A percentile compares a stretch with the other conserved stretches of the same genome.
phyloP scores from a whole-genome alignment of 2,797 vertebrate genomes.

The Epinephelus awoara region DNA sequence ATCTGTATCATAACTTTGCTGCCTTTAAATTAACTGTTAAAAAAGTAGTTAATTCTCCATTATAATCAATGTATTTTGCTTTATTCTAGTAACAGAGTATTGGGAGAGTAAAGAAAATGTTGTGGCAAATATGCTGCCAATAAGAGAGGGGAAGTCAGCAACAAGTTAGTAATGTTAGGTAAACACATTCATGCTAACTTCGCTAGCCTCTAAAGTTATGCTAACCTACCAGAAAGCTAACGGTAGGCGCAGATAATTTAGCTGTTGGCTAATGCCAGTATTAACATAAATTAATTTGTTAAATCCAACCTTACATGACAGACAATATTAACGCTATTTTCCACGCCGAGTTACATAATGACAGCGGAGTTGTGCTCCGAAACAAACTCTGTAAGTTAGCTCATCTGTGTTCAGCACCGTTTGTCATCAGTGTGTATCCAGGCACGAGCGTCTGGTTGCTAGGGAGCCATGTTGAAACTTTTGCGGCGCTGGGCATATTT shows the following conservation, averaged over 20 bases:
- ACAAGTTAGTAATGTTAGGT: background rate
- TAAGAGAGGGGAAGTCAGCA: background rate
- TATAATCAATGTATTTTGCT: background rate
- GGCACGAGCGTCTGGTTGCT: slow-evolving; percentile 76
- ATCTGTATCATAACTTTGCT: slow-evolving; percentile 80
- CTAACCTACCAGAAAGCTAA: background rate
- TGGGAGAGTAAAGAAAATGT: background rate
- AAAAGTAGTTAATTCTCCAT: background rate
- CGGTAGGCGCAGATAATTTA: background rate
- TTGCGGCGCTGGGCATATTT: background rate
- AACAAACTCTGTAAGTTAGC: background rate
- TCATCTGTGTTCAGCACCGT: slow-evolving; percentile 44
- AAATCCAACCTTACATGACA: background rate
- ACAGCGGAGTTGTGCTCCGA: background rate
- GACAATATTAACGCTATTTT: background rate
- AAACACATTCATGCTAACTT: slow-evolving; percentile 30
- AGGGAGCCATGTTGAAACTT: slow-evolving; percentile 74
- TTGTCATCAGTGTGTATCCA: slow-evolving; percentile 73
- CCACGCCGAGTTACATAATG: background rate
- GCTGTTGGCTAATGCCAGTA: background rate
- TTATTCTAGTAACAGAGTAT: background rate
- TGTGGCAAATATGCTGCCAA: too few relatives aligned
- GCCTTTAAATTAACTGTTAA: background rate
- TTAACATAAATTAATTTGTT: background rate
- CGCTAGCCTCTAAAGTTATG: slow-evolving; percentile 20